These are phyloP conservation scores for Cantharis lateralis DNA, from an alignment of 2,888 invertebrate genomes.

Conservation along the genomic window DNA sequence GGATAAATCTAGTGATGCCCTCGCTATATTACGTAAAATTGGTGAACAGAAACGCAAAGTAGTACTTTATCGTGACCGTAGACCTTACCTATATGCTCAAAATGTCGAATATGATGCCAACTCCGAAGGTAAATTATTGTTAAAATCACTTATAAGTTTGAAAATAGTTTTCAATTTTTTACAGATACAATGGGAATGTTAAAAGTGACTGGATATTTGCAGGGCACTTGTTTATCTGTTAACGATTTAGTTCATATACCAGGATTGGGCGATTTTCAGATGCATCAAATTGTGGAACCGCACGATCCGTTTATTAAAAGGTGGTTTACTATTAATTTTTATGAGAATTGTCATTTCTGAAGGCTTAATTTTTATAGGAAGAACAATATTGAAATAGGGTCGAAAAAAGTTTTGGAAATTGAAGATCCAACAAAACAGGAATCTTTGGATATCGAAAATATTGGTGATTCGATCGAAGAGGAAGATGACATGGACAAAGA, in stretches of 20 bases:
- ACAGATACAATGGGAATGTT: conserved; percentile 62
- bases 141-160: not conserved
- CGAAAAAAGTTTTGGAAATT: conserved; percentile 57
- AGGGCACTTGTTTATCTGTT: conserved; percentile 82
- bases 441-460: conserved; percentile 77
- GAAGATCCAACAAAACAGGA: conserved; percentile 73
- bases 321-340: not conserved
- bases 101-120: conserved; percentile 68
- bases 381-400: not conserved
- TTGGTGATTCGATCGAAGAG: conserved; percentile 88
- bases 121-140: conserved; percentile 47
- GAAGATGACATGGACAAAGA: conserved; percentile 88
- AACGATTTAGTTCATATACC: conserved; percentile 90
- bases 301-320: conserved; percentile 70
- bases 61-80: conserved; percentile 75
- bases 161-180: conserved; percentile 6
- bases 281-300: conserved; percentile 75
- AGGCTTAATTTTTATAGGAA: not conserved
- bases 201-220: conserved; percentile 84
- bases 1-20: conserved; percentile 75
- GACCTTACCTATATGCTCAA: conserved; percentile 87
- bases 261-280: conserved; percentile 92
- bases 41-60: conserved; percentile 81
- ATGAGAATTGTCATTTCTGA: not conserved
- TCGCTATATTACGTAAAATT: conserved; percentile 74